Evolutionary conservation across 1,140 invertebrate genomes (phyloP), one percentile per base, ranked within the genome.

Genomic region (Anastatus disparis): DNA sequence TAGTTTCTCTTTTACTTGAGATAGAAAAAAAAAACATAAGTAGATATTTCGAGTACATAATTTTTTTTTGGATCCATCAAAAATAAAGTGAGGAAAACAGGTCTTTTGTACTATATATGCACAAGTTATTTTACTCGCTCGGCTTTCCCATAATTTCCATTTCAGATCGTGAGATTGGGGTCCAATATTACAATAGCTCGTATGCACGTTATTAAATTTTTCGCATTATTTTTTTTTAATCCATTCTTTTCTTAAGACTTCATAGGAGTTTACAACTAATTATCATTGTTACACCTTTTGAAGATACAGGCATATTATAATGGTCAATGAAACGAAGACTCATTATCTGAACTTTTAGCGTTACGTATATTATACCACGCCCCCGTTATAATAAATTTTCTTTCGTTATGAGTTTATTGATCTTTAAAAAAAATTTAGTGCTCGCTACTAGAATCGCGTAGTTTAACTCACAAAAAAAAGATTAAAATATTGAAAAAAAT

Each of bases 101-200:
- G n/a, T n/a, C n/a, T n/a, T n/a, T n/a, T n/a, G n/a, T n/a, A n/a
- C n/a, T n/a, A n/a, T n/a, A n/a, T n/a, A n/a, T n/a, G n/a, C n/a
- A 35, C 31, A 35, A 35, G 31, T 35, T n/a, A n/a, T n/a, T n/a
- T n/a, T n/a, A 15, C 40, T n/a, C 15, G 7, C 8, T n/a, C 40
- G 6, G 35, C 6, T 44, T 77, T 79, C 75, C 59, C 77, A 79
- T 76, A 69, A 72, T 79, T 78, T 77, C 70, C 72, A 76, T 78
- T 77, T 75, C 50, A 72, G 76, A 78, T 79, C 77, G 77, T 78
- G 77, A 79, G 77, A 79, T 78, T 66, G 70, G 29, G 77, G 72
- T 56, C 74, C 29, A 22, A 10, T 2, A n/a, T 15, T 15, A 31
- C 20, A 26, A 20, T 12, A n/a, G 17, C 17, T 20, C 55, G 40